Evolutionary conservation across 2,797 vertebrate genomes (phyloP), one percentile per base, ranked within the genome.

Genomic region (Nyctalus aviator): DNA sequence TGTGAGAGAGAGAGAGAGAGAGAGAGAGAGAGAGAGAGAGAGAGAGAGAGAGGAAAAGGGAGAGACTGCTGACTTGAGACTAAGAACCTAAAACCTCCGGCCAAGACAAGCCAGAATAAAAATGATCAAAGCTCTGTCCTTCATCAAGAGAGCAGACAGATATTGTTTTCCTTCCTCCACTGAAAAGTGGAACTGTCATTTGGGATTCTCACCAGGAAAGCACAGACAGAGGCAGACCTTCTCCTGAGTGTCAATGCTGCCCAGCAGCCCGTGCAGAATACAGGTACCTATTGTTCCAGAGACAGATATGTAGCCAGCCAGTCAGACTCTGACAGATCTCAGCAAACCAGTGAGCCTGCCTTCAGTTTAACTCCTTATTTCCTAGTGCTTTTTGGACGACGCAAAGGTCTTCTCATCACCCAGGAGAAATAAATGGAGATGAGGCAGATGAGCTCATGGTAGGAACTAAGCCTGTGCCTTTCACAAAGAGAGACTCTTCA

Each of bases 231-330:
- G 97, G 97, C 98, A 98, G 98, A 98, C 97, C 97, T 98, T 98
- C 98, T 97, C 97, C 98, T 96, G 97, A 97, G 96, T 97, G 97
- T 96, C 96, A 96, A 96, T 95, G 95, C 97, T 98, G 98, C 98
- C 98, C 98, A 98, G 97, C 97, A 97, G 97, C 96, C 98, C 96
- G 71, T 98, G 98, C 97, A 98, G 98, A 98, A 98, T 98, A 98
- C 98, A 98, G 98, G 98, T 98, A 98, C 98, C 98, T 98, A 98
- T 98, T 98, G 98, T 98, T 98, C 98, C 98, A 95, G 97, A 98
- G 98, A 98, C 98, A 98, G 98, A 98, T 98, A 98, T 98, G 98
- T 98, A 98, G 97, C 98, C 98, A 98, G 97, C 98, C 98, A 98
- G 97, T 98, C 98, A 98, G 98, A 96, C 98, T 98, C 98, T 98